phyloP scores from a whole-genome alignment of 1,140 invertebrate genomes.

The Reticulitermes speratus region DNA sequence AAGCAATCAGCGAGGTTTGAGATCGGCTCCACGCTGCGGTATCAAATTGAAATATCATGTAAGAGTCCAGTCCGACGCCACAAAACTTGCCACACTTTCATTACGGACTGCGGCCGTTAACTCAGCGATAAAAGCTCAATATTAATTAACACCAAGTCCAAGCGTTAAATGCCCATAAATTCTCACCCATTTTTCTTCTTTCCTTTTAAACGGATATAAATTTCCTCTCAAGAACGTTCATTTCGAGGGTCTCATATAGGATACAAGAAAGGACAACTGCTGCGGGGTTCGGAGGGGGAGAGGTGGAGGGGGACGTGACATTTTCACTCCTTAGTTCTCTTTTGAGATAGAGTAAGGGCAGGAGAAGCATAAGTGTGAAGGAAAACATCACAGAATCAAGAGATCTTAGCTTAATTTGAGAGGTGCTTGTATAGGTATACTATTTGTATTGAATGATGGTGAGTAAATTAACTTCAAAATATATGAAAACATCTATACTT shows the following conservation, averaged over 20 bases:
- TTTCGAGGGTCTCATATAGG: constrained; percentile 5
- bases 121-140: constrained; percentile 15
- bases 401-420: neutral
- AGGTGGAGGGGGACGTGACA: neutral
- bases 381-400: neutral
- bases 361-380: neutral
- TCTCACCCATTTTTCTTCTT: constrained; percentile 12
- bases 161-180: constrained; percentile 19
- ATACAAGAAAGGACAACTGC: neutral
- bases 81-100: constrained; percentile 18
- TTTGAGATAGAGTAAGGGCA: too few relatives aligned
- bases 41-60: constrained; percentile 17
- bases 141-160: constrained; percentile 19
- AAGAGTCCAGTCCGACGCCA: neutral
- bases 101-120: constrained; percentile 7
- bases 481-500: too few relatives aligned
- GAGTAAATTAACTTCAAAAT: too few relatives aligned
- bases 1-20: neutral
- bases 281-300: neutral
- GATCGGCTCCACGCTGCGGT: constrained; percentile 4
- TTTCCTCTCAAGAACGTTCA: constrained; percentile 15
- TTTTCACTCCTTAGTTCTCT: neutral
- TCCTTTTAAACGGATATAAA: constrained; percentile 19
- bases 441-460: too few relatives aligned
- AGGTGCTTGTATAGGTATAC: neutral